Evolutionary conservation across 2,113 vertebrate species (phyloP).

Genomic region (Tichodroma muraria): DNA sequence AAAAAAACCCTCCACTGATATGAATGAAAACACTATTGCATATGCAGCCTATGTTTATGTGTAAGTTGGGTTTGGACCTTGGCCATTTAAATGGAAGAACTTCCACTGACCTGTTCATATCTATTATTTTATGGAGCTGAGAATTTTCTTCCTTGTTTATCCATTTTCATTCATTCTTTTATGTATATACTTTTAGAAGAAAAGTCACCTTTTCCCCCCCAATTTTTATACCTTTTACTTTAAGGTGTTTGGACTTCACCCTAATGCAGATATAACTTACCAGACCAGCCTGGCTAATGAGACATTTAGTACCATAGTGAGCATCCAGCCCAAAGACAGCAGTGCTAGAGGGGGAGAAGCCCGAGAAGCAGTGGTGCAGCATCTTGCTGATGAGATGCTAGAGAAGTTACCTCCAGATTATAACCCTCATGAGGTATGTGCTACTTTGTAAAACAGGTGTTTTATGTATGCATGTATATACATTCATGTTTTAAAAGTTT

Average conservation of each 20-base stretch:
- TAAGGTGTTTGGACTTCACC: constrained; percentile 84
- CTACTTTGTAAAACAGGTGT: neutral
- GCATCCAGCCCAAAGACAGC: constrained; percentile 83
- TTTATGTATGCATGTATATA: neutral
- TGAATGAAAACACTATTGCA: neutral
- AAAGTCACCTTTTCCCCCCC: neutral
- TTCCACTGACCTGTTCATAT: neutral
- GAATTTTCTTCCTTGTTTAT: neutral
- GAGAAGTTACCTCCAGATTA: constrained; percentile 82
- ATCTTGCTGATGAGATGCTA: constrained; percentile 79
- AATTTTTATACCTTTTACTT: neutral
- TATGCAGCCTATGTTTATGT: neutral
- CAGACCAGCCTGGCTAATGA: constrained; percentile 82
- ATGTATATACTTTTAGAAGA: neutral
- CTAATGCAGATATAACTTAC: constrained; percentile 83
- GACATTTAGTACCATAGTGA: constrained; percentile 77
- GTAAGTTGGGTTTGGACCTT: neutral
- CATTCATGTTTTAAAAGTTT: neutral
- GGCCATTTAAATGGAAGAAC: neutral
- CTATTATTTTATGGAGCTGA: neutral
- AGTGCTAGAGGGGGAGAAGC: constrained; percentile 72
- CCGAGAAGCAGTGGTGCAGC: constrained; percentile 72
- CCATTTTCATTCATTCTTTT: neutral
- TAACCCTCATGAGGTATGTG: constrained; percentile 74
- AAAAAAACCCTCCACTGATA: neutral